Evolutionary conservation across 2,113 vertebrate genomes (phyloP).

Genomic region (Scopus umbretta): DNA sequence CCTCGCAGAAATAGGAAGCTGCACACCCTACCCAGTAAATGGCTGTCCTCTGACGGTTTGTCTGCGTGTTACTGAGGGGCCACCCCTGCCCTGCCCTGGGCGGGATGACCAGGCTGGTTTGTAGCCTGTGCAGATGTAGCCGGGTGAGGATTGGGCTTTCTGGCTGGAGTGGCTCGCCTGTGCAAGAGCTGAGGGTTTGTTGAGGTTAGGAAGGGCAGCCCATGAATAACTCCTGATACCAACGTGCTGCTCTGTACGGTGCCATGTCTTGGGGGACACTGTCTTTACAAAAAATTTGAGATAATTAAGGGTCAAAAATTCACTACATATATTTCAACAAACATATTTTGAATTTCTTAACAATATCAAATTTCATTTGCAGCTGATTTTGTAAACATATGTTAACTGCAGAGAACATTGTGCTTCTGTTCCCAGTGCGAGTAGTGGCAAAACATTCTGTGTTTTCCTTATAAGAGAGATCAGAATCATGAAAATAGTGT

Average conservation of each 20-base stretch:
- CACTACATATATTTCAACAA: not conserved
- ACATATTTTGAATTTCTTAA: slow-evolving; percentile 8
- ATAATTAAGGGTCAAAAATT: not conserved
- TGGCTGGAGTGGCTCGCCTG: not conserved
- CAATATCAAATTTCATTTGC: not conserved
- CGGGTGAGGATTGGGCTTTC: fast-evolving
- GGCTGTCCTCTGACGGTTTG: not conserved
- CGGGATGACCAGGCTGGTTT: fast-evolving
- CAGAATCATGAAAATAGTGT: not conserved
- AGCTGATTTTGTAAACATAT: slow-evolving; percentile 4
- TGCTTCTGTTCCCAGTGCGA: not conserved
- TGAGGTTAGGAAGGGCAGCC: not conserved
- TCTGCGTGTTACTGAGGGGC: not conserved
- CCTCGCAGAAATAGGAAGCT: not conserved
- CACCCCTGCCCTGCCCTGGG: not conserved
- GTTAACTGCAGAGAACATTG: slow-evolving; percentile 7
- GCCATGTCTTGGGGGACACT: not conserved
- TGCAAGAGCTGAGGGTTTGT: not conserved
- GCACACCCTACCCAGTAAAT: not conserved
- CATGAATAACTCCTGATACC: not conserved
- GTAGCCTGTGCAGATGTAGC: fast-evolving
- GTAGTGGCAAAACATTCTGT: not conserved
- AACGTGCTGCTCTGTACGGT: fast-evolving
- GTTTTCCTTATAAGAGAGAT: not conserved
- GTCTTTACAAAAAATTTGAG: not conserved